Conservation (phyloP, 2,113 vertebrate species). For the Tricholaema leucomelas region DNA sequence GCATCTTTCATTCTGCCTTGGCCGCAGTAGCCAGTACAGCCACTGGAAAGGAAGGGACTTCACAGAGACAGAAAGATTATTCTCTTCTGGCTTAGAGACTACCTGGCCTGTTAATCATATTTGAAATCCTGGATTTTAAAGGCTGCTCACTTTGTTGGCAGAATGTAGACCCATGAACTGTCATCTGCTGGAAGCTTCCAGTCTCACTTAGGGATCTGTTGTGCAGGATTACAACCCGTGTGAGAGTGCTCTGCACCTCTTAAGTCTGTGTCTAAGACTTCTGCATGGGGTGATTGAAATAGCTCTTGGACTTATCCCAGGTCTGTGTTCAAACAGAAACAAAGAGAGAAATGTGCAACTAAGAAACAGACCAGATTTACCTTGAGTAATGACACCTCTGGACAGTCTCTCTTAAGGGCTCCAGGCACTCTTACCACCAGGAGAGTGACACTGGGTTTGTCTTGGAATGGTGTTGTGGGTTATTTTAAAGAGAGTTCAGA, state of each 20-base stretch:
- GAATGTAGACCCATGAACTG: background rate
- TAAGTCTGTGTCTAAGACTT: background rate
- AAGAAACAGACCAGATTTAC: background rate
- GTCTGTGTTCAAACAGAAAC: background rate
- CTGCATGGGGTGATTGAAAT: background rate
- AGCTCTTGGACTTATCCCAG: background rate
- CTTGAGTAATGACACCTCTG: background rate
- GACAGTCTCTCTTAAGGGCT: background rate
- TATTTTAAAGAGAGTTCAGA: background rate
- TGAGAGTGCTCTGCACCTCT: background rate
- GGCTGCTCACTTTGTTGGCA: background rate
- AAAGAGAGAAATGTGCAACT: background rate
- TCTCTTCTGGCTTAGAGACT: conserved; percentile 11
- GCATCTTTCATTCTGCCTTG: conserved; percentile 58
- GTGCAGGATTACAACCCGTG: background rate
- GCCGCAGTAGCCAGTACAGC: background rate
- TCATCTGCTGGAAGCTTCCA: background rate
- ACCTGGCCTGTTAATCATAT: conserved; percentile 19
- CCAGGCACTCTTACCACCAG: background rate
- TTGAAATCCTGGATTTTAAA: conserved; percentile 1
- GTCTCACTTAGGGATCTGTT: background rate
- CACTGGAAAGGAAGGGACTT: conserved; percentile 6
- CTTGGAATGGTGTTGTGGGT: background rate
- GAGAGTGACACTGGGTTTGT: background rate
- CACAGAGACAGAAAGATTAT: conserved; percentile 32